Evolutionary conservation across 2,113 vertebrate species (phyloP).

Genomic region (Leptobrachium leishanense): DNA sequence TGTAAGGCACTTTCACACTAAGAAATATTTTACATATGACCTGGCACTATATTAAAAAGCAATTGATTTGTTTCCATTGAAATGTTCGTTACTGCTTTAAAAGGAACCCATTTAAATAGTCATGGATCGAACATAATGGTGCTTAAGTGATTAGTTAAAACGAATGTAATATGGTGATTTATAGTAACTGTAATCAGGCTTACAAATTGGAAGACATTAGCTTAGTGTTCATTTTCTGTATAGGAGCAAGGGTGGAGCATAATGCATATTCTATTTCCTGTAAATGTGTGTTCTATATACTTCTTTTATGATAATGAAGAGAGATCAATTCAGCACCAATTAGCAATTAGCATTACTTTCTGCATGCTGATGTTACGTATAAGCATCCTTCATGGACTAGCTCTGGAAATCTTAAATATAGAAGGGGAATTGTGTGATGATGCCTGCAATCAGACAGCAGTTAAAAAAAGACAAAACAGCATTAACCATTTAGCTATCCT

Average conservation of each 20-base stretch:
- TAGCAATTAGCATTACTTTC: constrained; percentile 36
- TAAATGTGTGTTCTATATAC: constrained; percentile 40
- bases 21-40: constrained; percentile 32
- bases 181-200: constrained; percentile 33
- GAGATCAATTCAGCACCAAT: constrained; percentile 44
- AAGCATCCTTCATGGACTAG: constrained; percentile 33
- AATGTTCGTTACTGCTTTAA: constrained; percentile 35
- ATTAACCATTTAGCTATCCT: too few species aligned
- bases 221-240: constrained; percentile 34
- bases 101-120: constrained; percentile 39
- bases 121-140: constrained; percentile 43
- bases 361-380: constrained; percentile 36
- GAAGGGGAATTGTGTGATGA: background rate
- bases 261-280: constrained; percentile 24
- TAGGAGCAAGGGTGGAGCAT: constrained; percentile 38
- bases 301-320: constrained; percentile 37
- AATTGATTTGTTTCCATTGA: constrained; percentile 44
- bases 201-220: constrained; percentile 44
- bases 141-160: constrained; percentile 45
- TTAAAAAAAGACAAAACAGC: background rate
- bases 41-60: constrained; percentile 47
- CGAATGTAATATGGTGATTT: constrained; percentile 41
- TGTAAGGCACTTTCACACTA: background rate
- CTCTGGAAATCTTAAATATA: constrained; percentile 7
- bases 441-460: too few species aligned